Conservation (phyloP, 2,797 vertebrate genomes). For the Orestias chungarensis region DNA sequence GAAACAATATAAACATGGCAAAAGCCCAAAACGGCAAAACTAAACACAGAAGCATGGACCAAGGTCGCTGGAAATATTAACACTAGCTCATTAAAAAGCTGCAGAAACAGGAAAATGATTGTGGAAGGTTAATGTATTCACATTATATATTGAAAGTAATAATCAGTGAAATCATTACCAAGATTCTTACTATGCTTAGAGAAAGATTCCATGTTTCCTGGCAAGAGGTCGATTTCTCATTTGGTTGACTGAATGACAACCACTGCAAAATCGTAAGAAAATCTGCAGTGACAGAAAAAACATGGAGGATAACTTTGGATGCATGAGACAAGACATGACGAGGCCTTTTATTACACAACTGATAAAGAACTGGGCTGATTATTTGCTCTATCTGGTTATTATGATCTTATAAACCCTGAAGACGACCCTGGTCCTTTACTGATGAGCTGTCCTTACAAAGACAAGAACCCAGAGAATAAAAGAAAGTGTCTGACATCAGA, state of each 20-base stretch:
- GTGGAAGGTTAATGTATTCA: too few relatives aligned
- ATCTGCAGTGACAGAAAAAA: not conserved
- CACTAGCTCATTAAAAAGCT: too few relatives aligned
- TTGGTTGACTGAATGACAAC: not conserved
- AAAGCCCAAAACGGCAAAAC: not conserved
- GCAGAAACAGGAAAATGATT: too few relatives aligned
- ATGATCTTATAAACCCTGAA: not conserved
- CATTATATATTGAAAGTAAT: too few relatives aligned
- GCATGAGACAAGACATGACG: not conserved
- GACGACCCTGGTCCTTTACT: not conserved
- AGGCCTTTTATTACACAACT: not conserved
- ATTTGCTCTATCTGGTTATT: not conserved
- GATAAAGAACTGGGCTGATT: not conserved
- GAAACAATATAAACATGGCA: too few relatives aligned
- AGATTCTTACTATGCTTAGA: too few relatives aligned
- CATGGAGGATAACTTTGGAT: not conserved
- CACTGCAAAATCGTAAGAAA: not conserved
- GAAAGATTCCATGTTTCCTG: too few relatives aligned
- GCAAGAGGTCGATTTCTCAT: too few relatives aligned
- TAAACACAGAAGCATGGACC: not conserved
- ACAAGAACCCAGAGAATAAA: constrained; percentile 42
- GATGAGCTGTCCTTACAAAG: constrained; percentile 13
- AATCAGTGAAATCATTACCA: too few relatives aligned
- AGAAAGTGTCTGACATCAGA: constrained; percentile 30
- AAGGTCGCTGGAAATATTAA: too few relatives aligned